Percentiles rank a stretch among this genome's conserved stretches.
These are phyloP conservation scores for Lucifuga dentata DNA, from an alignment of 2,113 vertebrate species.

Conservation along the genomic window DNA sequence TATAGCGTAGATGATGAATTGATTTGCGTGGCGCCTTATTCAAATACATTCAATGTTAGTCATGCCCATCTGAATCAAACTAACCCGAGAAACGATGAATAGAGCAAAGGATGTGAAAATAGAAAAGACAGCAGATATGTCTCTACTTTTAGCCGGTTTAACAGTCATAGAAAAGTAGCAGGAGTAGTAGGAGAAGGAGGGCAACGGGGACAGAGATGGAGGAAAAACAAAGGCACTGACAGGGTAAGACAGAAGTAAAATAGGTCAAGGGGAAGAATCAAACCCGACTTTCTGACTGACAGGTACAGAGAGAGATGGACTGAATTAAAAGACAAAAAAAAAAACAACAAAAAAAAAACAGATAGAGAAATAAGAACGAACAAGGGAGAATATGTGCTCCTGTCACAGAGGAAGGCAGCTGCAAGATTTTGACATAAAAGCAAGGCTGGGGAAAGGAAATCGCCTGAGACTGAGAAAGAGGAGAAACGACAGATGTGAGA, in stretches of 20 bases:
- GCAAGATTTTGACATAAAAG: constrained; percentile 15
- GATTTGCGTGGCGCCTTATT: constrained; percentile 20
- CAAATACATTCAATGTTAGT: constrained; percentile 32
- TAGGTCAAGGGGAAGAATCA: constrained; percentile 28
- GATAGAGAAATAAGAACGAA: constrained; percentile 23
- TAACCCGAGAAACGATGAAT: not conserved
- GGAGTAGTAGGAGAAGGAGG: not conserved
- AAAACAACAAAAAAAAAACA: too few species aligned
- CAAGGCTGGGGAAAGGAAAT: too few species aligned
- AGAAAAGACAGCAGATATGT: constrained; percentile 5
- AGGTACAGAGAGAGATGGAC: constrained; percentile 13
- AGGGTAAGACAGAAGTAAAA: constrained; percentile 20
- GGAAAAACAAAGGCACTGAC: constrained; percentile 21
- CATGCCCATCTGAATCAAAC: not conserved
- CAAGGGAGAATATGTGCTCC: constrained; percentile 7
- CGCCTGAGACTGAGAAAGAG: not conserved
- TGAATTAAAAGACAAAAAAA: constrained; percentile 23
- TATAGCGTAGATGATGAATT: constrained; percentile 22
- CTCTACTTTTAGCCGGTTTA: constrained; percentile 1
- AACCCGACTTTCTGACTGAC: constrained; percentile 14
- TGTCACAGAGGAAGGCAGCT: constrained; percentile 5
- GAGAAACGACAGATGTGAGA: not conserved
- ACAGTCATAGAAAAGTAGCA: constrained; percentile 9
- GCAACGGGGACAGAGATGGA: not conserved
- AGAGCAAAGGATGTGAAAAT: not conserved